Percentiles rank a stretch among this genome's conserved stretches.
Evolutionary conservation across 2,113 vertebrate genomes (phyloP).

Genomic region (Entelurus aequoreus): DNA sequence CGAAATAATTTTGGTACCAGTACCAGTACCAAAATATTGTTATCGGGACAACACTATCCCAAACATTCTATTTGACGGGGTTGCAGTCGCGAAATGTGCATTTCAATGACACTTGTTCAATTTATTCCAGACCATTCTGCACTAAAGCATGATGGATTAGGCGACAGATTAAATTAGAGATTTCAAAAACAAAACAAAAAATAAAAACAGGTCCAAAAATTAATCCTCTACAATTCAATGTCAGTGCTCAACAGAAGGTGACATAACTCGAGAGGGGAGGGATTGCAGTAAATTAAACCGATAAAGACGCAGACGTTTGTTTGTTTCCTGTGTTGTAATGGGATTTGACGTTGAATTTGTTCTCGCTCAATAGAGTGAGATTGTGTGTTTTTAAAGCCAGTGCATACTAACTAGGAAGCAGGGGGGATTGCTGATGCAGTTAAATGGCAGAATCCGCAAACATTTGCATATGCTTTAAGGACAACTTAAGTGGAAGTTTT

Average conservation of each 20-base stretch:
- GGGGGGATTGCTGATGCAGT: conserved; percentile 43
- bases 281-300: conserved; percentile 38
- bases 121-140: conserved; percentile 13
- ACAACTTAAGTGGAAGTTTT: conserved; percentile 52
- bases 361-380: conserved; percentile 37
- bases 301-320: conserved; percentile 44
- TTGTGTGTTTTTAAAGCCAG: conserved; percentile 53
- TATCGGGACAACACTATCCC: too few relatives aligned
- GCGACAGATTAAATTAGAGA: conserved; percentile 30
- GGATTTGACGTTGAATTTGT: conserved; percentile 43
- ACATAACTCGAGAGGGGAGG: conserved; percentile 25
- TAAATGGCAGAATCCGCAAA: conserved; percentile 46
- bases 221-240: conserved; percentile 36
- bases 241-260: conserved; percentile 36
- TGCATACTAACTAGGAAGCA: conserved; percentile 45
- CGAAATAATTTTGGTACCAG: too few relatives aligned
- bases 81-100: neutral
- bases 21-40: too few relatives aligned
- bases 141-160: conserved; percentile 21
- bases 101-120: neutral
- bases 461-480: conserved; percentile 47
- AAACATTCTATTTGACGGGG: neutral
- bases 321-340: conserved; percentile 38
- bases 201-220: conserved; percentile 38
- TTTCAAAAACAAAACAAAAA: conserved; percentile 34